phyloP scores from a whole-genome alignment of 2,888 invertebrate species.

The Salpingus planirostris region DNA sequence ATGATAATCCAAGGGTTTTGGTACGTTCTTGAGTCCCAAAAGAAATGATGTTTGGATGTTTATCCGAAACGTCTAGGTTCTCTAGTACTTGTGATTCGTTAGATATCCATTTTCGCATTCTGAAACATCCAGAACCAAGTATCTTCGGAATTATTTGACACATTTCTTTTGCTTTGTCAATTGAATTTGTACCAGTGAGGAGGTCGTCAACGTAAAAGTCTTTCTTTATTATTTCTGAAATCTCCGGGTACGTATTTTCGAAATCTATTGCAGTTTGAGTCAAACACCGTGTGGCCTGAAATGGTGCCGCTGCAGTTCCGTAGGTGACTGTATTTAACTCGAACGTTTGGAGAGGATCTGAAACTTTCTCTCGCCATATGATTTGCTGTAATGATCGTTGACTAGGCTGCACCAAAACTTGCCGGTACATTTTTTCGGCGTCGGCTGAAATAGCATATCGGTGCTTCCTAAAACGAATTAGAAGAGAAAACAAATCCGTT shows the following conservation, averaged over 20 bases:
- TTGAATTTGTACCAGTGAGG: background rate
- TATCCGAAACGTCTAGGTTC: background rate
- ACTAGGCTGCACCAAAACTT: background rate
- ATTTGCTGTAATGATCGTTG: conserved; percentile 5
- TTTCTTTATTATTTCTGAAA: background rate
- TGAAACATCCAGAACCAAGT: background rate
- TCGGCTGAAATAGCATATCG: conserved; percentile 1
- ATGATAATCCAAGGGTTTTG: background rate
- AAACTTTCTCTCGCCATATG: conserved; percentile 2
- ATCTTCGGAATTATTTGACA: background rate
- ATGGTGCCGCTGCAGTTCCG: conserved; percentile 1
- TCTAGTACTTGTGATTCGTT: background rate
- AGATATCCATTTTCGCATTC: background rate
- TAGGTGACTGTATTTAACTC: no score
- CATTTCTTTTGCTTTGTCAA: background rate
- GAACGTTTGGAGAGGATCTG: background rate
- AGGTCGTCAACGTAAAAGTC: conserved; percentile 2
- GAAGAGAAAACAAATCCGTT: background rate
- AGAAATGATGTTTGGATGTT: background rate
- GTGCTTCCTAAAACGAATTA: conserved; percentile 2
- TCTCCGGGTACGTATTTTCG: background rate
- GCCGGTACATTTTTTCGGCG: conserved; percentile 1
- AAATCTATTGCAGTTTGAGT: background rate
- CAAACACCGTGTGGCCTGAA: conserved; percentile 1
- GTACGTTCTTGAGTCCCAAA: background rate